Conservation (phyloP, 2,888 invertebrate species). For the Diplazon laetatorius region DNA sequence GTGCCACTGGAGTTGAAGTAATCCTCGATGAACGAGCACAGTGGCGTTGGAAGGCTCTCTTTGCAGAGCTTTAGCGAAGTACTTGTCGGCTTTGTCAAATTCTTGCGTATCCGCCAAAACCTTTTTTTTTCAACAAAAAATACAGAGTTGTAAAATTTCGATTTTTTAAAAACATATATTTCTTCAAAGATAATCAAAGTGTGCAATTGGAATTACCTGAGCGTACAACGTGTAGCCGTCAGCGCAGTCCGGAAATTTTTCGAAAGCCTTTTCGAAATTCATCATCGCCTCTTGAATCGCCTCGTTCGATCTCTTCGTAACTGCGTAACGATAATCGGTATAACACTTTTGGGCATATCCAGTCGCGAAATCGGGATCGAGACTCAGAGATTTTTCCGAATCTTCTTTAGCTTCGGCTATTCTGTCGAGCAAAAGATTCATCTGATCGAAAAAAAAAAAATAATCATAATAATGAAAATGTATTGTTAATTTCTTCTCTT, state of each 20-base stretch:
- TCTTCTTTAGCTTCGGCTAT: constrained; percentile 91
- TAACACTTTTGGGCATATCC: constrained; percentile 96
- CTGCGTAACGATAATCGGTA: constrained; percentile 91
- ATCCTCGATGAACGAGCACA: constrained; percentile 93
- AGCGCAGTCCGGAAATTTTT: constrained; percentile 91
- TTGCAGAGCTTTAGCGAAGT: constrained; percentile 91
- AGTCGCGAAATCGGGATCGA: constrained; percentile 93
- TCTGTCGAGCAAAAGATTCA: constrained; percentile 91
- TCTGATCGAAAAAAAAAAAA: constrained; percentile 83
- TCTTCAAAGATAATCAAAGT: neutral
- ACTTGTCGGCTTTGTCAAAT: constrained; percentile 91
- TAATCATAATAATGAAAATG: no score
- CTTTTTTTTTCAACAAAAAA: constrained; percentile 73
- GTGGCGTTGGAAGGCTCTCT: constrained; percentile 94
- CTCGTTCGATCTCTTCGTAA: constrained; percentile 85
- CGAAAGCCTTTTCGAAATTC: constrained; percentile 89
- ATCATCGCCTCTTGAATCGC: constrained; percentile 87
- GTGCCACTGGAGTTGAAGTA: constrained; percentile 92
- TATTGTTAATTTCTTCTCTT: no score
- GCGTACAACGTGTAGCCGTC: constrained; percentile 95
- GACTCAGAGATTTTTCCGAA: constrained; percentile 91
- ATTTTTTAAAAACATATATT: neutral
- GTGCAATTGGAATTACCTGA: constrained; percentile 84
- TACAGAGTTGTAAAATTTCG: neutral
- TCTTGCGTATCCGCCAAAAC: constrained; percentile 92